These are phyloP conservation scores for Takifugu flavidus DNA, from an alignment of 2,113 vertebrate genomes.

Conservation along the genomic window DNA sequence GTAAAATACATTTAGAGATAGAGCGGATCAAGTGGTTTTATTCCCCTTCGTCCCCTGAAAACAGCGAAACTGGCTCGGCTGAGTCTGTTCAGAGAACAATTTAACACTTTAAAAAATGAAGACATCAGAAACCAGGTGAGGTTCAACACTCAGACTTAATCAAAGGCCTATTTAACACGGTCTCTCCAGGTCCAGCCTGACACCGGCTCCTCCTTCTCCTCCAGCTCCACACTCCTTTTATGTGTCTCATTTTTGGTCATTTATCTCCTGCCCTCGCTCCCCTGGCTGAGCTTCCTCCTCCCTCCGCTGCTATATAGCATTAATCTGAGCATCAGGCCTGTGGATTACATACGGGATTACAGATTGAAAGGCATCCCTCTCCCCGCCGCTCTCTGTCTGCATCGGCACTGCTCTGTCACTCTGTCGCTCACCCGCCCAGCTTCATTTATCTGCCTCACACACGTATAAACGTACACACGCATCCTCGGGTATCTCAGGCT, in stretches of 20 bases:
- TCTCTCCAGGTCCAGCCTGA: slow-evolving; percentile 32
- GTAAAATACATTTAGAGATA: too few species aligned
- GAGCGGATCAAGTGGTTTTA: too few species aligned
- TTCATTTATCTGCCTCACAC: slow-evolving; percentile 6
- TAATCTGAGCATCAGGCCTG: slow-evolving; percentile 76
- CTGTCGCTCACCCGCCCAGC: slow-evolving; percentile 27
- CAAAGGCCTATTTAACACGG: slow-evolving; percentile 33
- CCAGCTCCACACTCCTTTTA: slow-evolving; percentile 26
- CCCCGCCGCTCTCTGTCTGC: slow-evolving; percentile 51
- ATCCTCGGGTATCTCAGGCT: slow-evolving; percentile 13
- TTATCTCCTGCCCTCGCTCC: slow-evolving; percentile 48
- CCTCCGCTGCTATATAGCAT: slow-evolving; percentile 58
- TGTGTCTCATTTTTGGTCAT: slow-evolving; percentile 51
- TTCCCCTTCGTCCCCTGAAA: too few species aligned
- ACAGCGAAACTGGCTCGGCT: too few species aligned
- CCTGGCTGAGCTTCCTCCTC: slow-evolving; percentile 21
- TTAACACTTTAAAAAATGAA: neutral
- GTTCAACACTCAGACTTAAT: slow-evolving; percentile 20
- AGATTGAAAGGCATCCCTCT: slow-evolving; percentile 70
- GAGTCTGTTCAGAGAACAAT: too few species aligned
- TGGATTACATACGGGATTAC: slow-evolving; percentile 79
- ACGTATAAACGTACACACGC: neutral
- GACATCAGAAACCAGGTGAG: neutral
- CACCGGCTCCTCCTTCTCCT: slow-evolving; percentile 31
- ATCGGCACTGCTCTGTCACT: slow-evolving; percentile 57